phyloP scores from a whole-genome alignment of 2,113 vertebrate species.

The Nanorana parkeri region DNA sequence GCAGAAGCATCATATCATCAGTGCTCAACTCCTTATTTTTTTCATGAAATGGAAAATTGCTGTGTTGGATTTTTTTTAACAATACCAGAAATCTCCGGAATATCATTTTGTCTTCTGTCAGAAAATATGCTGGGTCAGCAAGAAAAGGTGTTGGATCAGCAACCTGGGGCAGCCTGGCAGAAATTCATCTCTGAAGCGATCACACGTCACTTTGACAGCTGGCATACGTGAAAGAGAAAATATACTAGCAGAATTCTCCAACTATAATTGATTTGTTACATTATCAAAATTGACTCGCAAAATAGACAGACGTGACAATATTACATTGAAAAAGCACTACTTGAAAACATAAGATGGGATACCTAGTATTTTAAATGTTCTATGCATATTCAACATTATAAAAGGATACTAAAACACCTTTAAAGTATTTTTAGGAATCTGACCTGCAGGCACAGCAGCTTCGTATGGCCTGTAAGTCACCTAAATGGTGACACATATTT shows the following conservation, averaged over 20 bases:
- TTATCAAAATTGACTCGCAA: background rate
- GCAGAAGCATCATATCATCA: no score
- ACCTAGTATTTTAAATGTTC: no score
- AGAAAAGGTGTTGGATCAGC: slow-evolving; percentile 25
- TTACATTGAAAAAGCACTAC: no score
- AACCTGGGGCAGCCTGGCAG: slow-evolving; percentile 12
- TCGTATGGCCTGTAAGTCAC: no score
- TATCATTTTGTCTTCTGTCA: background rate
- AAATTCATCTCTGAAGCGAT: background rate
- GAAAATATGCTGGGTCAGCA: slow-evolving; percentile 1
- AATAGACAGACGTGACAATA: background rate
- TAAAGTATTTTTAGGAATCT: no score
- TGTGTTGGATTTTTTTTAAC: background rate
- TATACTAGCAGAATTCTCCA: background rate
- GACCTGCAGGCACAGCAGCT: no score
- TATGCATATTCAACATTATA: no score
- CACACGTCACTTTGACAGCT: background rate
- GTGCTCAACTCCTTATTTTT: background rate
- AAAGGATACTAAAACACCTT: no score
- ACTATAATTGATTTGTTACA: background rate
- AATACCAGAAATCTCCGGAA: background rate
- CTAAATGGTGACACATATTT: no score
- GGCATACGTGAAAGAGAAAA: background rate
- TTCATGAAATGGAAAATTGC: background rate
- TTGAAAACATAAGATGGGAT: no score